Evolutionary conservation across 2,888 invertebrate genomes (phyloP), one percentile per base, ranked within the genome.

Genomic region (Pristionchus entomophagus): DNA sequence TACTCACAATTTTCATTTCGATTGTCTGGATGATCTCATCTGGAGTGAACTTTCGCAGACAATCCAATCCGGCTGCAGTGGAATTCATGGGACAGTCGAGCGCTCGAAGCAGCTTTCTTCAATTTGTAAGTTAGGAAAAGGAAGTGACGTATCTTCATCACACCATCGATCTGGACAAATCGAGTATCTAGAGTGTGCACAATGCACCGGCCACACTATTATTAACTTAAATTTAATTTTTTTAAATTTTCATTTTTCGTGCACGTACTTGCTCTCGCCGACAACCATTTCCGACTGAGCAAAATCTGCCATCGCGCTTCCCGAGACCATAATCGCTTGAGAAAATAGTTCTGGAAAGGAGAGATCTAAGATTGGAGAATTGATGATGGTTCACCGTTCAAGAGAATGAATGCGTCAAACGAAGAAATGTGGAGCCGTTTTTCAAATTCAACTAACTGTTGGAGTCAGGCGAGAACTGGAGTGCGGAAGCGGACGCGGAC

Each of bases 381-480:
- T 49, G 8, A 49, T n/a, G n/a, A n/a, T n/a, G n/a, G n/a, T n/a
- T n/a, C n/a, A n/a, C n/a, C n/a, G n/a, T n/a, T n/a, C n/a, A n/a
- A n/a, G n/a, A n/a, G n/a, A n/a, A n/a, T n/a, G n/a, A n/a, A n/a
- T n/a, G n/a, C n/a, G n/a, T n/a, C n/a, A n/a, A n/a, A n/a, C n/a
- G n/a, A n/a, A n/a, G n/a, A n/a, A n/a, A n/a, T n/a, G n/a, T n/a
- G n/a, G n/a, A n/a, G n/a, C n/a, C n/a, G n/a, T n/a, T n/a, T n/a
- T n/a, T n/a, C 62, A 26, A 62, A 32, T 29, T 3, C 19, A 38
- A 26, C 82, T 82, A 3, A 90, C 91, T 87, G 86, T 89, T 88
- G 32, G 91, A 88, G 83, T 91, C 88, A 14, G 90, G 91, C 29
- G 91, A 90, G 81, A 88, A 90, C 5, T 89, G 73, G n/a, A 89